Evolutionary conservation across 2,113 vertebrate genomes (phyloP).

Genomic region (Cavia porcellus): DNA sequence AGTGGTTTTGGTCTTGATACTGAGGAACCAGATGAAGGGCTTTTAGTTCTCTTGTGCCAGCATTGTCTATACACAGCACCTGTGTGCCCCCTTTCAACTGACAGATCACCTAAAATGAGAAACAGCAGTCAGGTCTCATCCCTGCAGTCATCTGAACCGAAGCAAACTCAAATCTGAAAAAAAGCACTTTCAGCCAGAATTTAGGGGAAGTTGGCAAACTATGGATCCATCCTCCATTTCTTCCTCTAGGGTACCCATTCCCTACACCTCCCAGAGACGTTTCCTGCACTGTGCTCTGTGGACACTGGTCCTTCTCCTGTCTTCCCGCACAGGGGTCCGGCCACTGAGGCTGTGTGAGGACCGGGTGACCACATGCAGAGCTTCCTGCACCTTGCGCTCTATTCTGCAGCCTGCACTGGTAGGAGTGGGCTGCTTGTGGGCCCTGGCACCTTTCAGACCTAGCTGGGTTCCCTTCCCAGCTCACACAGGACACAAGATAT

Average conservation of each 20-base stretch:
- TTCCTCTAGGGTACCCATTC: not conserved
- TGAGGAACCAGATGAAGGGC: slow-evolving; percentile 75
- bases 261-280: rapidly evolving
- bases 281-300: rapidly evolving
- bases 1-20: slow-evolving; percentile 67
- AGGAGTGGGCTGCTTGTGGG: rapidly evolving
- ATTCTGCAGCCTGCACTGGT: rapidly evolving
- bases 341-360: rapidly evolving
- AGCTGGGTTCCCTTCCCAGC: not conserved
- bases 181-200: not conserved
- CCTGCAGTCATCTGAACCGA: not conserved
- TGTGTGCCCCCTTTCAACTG: slow-evolving; percentile 79
- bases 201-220: not conserved
- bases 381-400: rapidly evolving
- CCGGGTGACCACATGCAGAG: rapidly evolving
- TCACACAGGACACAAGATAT: too few species aligned
- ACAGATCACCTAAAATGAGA: slow-evolving; percentile 77
- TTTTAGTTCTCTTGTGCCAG: slow-evolving; percentile 75
- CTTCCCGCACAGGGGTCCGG: not conserved
- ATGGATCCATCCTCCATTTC: not conserved
- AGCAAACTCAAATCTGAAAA: not conserved
- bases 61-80: slow-evolving; percentile 77
- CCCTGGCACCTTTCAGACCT: rapidly evolving
- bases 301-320: not conserved
- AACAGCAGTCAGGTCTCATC: not conserved